Evolutionary conservation across 2,797 vertebrate genomes (phyloP).

Genomic region (Labeo calbasu): DNA sequence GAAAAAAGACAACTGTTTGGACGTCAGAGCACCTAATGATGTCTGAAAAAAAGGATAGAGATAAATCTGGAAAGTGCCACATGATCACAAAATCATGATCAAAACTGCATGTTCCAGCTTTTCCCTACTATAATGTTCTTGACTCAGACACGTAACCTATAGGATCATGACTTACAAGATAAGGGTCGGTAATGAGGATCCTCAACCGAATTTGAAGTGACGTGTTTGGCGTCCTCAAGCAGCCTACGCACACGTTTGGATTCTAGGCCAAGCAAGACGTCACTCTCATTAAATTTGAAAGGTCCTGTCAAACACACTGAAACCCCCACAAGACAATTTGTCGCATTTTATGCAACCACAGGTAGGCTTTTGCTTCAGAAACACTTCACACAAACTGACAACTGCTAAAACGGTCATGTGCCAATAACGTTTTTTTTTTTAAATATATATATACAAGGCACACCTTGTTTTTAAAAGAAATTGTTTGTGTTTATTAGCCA

Average conservation of each 20-base stretch:
- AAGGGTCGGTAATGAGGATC: conserved; percentile 49
- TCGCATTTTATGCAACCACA: conserved; percentile 24
- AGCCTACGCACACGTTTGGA: conserved; percentile 53
- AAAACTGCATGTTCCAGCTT: conserved; percentile 30
- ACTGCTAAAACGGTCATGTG: conserved; percentile 5
- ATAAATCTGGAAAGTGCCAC: conserved; percentile 42
- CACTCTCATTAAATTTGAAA: conserved; percentile 63
- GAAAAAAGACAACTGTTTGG: conserved; percentile 45
- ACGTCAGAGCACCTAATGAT: conserved; percentile 63
- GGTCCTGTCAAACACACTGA: conserved; percentile 34
- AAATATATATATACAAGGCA: not conserved
- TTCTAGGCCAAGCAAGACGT: conserved; percentile 43
- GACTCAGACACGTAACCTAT: conserved; percentile 29
- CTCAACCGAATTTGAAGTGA: conserved; percentile 44
- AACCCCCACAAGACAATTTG: conserved; percentile 49
- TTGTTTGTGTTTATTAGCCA: not conserved
- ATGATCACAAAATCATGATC: conserved; percentile 43
- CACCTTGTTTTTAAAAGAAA: not conserved
- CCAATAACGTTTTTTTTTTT: not conserved
- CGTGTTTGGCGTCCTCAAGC: conserved; percentile 29
- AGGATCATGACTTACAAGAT: conserved; percentile 29
- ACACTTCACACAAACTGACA: not conserved
- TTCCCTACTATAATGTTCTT: not conserved
- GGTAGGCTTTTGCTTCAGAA: conserved; percentile 16
- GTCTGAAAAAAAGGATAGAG: conserved; percentile 50